Base-by-base conservation (phyloP, 2,797 vertebrate genomes). In the Enteromius argenteus region DNA sequence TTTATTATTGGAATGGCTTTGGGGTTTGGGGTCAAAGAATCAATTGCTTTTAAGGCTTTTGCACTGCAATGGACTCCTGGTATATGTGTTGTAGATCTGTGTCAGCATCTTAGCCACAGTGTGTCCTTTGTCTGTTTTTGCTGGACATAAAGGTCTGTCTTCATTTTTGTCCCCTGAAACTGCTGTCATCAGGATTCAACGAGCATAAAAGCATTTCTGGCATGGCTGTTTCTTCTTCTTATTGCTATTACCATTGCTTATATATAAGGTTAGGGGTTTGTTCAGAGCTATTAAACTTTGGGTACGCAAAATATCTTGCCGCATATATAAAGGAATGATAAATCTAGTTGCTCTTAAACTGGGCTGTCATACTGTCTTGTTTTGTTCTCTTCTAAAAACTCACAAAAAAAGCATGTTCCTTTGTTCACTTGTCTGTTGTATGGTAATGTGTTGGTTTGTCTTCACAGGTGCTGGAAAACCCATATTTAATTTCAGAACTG, bases 401-500 rank as follows among this genome's bases (percentile, higher is more conserved):
- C 27, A 27, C 27, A 27, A 27, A 27, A 11, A 39, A 80, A 27
- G 2, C 21, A 14, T 49, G 39, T 66, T 51, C 1, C 0, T n/a
- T 81, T 73, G 14, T 67, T 58, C 49, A 35, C 23, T 21, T 49
- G 74, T 71, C 21, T 42, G 11, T 68, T 84, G 81, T 82, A 35
- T 77, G 69, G 74, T 89, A 87, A 88, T 83, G 84, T 91, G 85
- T 91, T 94, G 93, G 85, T 95, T 91, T 96, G 88, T 96, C 90
- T 95, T 91, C 90, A 86, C 95, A 96, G 95, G 95, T 96, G 83
- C 93, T 95, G 95, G 93, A 94, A 91, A 91, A 87, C 88, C 93
- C 92, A 89, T 92, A 90, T 93, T 91, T 87, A 88, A 86, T 89
- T 93, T 93, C 91, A 92, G 92, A 94, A 83, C 92, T 91, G 89